Percentiles rank a stretch among this genome's conserved stretches.
Evolutionary conservation across 2,113 vertebrate genomes (phyloP).

Genomic region (Vombatus ursinus): DNA sequence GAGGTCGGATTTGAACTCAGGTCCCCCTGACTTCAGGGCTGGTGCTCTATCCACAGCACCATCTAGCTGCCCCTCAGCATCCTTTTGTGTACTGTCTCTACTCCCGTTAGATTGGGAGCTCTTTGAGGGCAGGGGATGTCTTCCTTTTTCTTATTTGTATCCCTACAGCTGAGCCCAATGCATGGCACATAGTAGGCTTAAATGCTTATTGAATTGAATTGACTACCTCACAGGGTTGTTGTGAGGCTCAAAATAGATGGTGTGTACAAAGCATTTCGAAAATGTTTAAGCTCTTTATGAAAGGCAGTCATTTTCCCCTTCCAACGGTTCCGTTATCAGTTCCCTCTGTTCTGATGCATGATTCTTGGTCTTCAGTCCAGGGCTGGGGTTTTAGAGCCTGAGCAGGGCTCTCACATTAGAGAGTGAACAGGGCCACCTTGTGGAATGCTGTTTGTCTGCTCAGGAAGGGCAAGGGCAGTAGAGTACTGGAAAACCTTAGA

Average conservation of each 20-base stretch:
- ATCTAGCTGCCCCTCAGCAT: too few species aligned
- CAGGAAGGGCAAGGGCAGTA: neutral
- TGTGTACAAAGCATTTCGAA: neutral
- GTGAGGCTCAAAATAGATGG: neutral
- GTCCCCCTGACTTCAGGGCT: too few species aligned
- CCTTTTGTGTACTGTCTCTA: neutral
- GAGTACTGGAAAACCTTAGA: neutral
- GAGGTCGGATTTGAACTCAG: too few species aligned
- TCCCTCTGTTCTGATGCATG: neutral
- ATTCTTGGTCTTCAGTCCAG: neutral
- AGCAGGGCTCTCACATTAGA: neutral
- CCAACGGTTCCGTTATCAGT: neutral
- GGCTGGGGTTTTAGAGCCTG: neutral
- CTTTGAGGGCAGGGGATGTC: neutral
- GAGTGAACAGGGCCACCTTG: neutral
- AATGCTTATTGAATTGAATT: neutral
- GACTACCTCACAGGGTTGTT: neutral
- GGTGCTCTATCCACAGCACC: too few species aligned
- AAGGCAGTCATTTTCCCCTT: neutral
- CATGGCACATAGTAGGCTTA: neutral
- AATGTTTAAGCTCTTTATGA: neutral
- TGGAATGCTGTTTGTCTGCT: neutral
- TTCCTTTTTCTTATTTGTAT: neutral
- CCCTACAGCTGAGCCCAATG: neutral
- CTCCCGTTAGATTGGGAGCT: neutral